Conservation (phyloP, 64 coral and sea anemone genomes). For the Montipora foliosa region DNA sequence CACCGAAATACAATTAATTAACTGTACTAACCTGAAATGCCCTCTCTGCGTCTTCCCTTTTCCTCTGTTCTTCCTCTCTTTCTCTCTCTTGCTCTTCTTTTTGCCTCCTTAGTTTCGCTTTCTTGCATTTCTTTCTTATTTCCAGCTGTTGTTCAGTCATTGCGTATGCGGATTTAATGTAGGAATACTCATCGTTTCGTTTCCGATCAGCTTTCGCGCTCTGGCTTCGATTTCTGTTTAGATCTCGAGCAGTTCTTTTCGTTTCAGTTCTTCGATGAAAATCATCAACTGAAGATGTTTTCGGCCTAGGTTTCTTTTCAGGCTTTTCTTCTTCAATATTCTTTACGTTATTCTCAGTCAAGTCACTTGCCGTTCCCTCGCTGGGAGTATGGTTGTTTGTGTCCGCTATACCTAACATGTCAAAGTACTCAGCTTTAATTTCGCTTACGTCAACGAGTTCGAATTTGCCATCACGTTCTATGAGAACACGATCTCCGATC, state of each 20-base stretch:
- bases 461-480: conserved; percentile 98
- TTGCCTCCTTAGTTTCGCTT: conserved; percentile 86
- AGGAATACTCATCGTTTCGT: conserved; percentile 78
- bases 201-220: conserved; percentile 70
- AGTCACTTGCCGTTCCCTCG: conserved; percentile 35
- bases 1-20: not conserved
- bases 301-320: conserved; percentile 46
- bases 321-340: conserved; percentile 50
- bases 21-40: conserved; percentile 80
- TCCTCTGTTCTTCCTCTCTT: conserved; percentile 83
- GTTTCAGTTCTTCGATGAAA: conserved; percentile 58
- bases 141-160: conserved; percentile 96
- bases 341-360: conserved; percentile 30
- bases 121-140: conserved; percentile 90
- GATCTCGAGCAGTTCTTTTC: conserved; percentile 38
- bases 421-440: conserved; percentile 98
- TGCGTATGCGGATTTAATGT: conserved; percentile 89
- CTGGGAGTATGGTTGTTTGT: not conserved
- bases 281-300: conserved; percentile 70
- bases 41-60: conserved; percentile 91
- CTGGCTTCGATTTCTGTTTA: conserved; percentile 63
- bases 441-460: conserved; percentile 96
- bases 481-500: conserved; percentile 94
- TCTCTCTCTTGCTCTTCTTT: conserved; percentile 95
- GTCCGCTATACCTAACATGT: conserved; percentile 90